Evolutionary conservation across 2,888 invertebrate genomes (phyloP), one percentile per base, ranked within the genome.

Genomic region (Pherbina coryleti): DNA sequence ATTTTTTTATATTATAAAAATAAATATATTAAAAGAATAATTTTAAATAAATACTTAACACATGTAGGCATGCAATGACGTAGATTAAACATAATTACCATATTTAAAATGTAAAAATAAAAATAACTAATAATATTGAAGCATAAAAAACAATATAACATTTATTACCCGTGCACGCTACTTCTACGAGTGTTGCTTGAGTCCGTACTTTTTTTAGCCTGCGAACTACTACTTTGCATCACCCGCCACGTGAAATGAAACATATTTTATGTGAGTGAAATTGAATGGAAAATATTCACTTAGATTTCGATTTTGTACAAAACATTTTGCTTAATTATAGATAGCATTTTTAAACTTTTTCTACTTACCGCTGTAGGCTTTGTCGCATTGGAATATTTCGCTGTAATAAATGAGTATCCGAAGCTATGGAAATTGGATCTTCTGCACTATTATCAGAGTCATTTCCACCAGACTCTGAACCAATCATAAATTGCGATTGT

Each of bases 381-480:
- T 92, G 84, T 86, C 92, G 85, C 83, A 91, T 82, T 89, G 92
- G 79, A 86, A 91, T 82, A 79, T 87, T 85, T 78, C 91, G 90
- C 90, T 92, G 78, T 87, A 92, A 79, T 51, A 89, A 78, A 80
- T 90, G 88, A 79, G 92, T 92, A 79, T 93, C 93, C 1, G 92
- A 88, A 9, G 87, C 87, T 66, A 88, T 86, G 3, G 90, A 90
- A 53, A 85, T 83, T 11, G 90, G 89, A 79, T 93, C 95, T 83
- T 95, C 95, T 67, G 91, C 91, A 81, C 95, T 95, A 70, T 93
- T 95, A 85, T 96, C 96, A 0, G 96, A 96, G 87, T 95, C 95
- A 84, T 93, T 93, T 34, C 92, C 93, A 22, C 94, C 94, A 0
- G 95, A 95, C 86, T 93, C 93, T 5, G 93, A 93, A 34, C 93